Base-by-base conservation (phyloP, 2,888 invertebrate species). In the Epirrita christyi region DNA sequence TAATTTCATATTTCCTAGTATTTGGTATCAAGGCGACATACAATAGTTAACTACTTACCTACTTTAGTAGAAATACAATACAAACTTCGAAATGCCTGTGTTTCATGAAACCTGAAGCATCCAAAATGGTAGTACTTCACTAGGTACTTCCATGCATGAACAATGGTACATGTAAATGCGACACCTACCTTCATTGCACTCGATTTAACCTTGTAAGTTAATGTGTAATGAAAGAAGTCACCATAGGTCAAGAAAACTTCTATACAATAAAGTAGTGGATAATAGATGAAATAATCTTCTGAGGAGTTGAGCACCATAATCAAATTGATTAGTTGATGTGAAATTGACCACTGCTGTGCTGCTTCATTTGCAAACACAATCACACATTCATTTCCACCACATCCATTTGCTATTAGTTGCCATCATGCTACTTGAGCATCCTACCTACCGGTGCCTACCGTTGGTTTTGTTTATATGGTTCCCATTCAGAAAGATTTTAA, bases 1-100 rank as follows among this genome's bases (percentile, higher is more conserved):
- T 73, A 72, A 75, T 66, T 71, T 43, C 47, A 67, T 55, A 66
- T 64, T 76, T 76, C 72, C 70, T 66, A 36, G 50, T 58, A 40
- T n/a, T 21, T 6, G 11, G 15, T 13, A 44, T 42, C 41, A 53
- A 41, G 52, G 38, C 10, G 6, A 13, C 8, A 29, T 40, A 14
- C 40, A 40, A n/a, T 36, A 11, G 11, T 5, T 4, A 36, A 6
- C 10, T 32, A 32, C 32, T 9, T 32, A 8, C 32, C n/a, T 1
- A 9, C 8, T 6, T 10, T 34, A 34, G 10, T 10, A 0, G n/a
- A 11, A 6, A 11, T 11, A 5, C 2, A 7, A 32, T 32, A 8
- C 8, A 7, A 21, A 21, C 32, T 32, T 32, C 9, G 8, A 32
- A 32, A 4, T 21, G 2, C 21, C 32, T 32, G 32, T 32, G 0